These are phyloP conservation scores for Philopotamus ludificatus DNA, from an alignment of 1,140 invertebrate species.

Conservation along the genomic window DNA sequence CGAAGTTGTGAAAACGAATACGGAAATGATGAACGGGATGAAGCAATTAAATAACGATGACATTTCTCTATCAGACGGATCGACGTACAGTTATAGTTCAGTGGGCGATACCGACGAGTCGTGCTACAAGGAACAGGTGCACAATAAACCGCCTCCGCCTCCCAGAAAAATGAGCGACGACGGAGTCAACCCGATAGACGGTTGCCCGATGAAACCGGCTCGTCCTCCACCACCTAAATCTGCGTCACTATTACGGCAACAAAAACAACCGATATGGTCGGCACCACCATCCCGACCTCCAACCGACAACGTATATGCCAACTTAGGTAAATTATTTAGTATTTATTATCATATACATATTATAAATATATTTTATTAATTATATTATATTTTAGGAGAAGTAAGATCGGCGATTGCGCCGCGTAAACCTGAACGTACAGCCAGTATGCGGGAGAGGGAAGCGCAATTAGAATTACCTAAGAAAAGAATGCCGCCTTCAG, in stretches of 20 bases:
- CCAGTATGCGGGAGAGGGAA: slow-evolving; percentile 75
- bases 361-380: slow-evolving; percentile 4
- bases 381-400: slow-evolving; percentile 60
- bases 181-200: slow-evolving; percentile 56
- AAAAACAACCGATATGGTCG: slow-evolving; percentile 58
- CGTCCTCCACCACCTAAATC: slow-evolving; percentile 71
- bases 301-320: slow-evolving; percentile 73
- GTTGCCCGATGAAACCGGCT: slow-evolving; percentile 60
- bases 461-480: slow-evolving; percentile 61
- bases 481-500: slow-evolving; percentile 52
- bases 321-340: slow-evolving; percentile 64
- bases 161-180: slow-evolving; percentile 50
- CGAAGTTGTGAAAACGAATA: slow-evolving; percentile 69
- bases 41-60: slow-evolving; percentile 51
- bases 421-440: slow-evolving; percentile 76
- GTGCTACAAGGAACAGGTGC: slow-evolving; percentile 47
- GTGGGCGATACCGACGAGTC: slow-evolving; percentile 48
- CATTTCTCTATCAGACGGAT: slow-evolving; percentile 44
- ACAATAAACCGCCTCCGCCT: slow-evolving; percentile 56
- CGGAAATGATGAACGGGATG: slow-evolving; percentile 51
- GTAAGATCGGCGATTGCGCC: slow-evolving; percentile 73
- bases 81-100: slow-evolving; percentile 56
- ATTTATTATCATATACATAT: background rate
- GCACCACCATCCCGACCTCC: slow-evolving; percentile 53
- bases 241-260: slow-evolving; percentile 60